Evolutionary conservation across 2,113 vertebrate species (phyloP).

Genomic region (Trogon surrucura): DNA sequence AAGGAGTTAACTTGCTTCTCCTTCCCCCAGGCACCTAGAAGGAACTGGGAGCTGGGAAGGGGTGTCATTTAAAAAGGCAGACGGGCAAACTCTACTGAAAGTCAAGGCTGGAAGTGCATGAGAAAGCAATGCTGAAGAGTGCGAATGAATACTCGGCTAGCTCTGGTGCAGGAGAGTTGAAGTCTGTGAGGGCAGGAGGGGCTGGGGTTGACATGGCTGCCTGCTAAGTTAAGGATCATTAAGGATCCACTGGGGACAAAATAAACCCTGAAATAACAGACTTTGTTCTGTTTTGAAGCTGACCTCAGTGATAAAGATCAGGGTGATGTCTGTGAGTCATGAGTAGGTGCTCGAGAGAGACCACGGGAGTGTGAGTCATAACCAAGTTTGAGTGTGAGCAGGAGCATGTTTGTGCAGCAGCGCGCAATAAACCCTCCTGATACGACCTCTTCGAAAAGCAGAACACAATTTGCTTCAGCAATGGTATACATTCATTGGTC

Average conservation of each 20-base stretch:
- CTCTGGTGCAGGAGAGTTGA: not conserved
- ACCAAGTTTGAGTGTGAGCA: not conserved
- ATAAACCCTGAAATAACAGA: not conserved
- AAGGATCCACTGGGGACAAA: not conserved
- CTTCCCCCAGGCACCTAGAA: not conserved
- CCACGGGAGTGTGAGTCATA: slow-evolving; percentile 16
- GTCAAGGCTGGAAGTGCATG: not conserved
- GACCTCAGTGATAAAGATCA: not conserved
- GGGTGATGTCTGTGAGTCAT: slow-evolving; percentile 31
- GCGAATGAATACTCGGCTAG: not conserved
- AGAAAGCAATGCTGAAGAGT: not conserved
- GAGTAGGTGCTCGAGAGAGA: slow-evolving; percentile 13
- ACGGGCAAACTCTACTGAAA: not conserved
- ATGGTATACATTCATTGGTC: not conserved
- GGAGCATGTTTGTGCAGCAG: not conserved
- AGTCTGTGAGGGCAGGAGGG: not conserved
- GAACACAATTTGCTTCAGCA: not conserved
- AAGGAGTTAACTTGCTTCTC: not conserved
- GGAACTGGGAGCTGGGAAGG: not conserved
- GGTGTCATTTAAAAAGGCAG: not conserved
- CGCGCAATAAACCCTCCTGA: not conserved
- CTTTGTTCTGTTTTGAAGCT: not conserved
- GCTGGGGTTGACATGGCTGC: not conserved
- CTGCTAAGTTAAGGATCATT: not conserved
- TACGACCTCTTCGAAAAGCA: not conserved